These are phyloP conservation scores for Henricia sp. DNA, from an alignment of 53 echinoderm and acorn worm species.

Conservation along the genomic window DNA sequence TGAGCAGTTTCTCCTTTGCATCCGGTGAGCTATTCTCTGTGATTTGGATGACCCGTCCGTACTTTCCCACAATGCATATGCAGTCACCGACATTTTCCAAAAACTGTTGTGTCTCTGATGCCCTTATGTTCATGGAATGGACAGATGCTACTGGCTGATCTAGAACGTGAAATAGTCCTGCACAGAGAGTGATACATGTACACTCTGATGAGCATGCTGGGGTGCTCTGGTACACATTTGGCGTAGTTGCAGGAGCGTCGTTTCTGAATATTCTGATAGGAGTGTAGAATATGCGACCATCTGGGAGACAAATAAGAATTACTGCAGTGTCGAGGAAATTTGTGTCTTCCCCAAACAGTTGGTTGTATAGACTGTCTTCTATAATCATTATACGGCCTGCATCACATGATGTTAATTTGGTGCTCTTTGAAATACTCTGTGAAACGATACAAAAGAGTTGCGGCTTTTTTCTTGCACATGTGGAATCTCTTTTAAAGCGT, in stretches of 20 bases:
- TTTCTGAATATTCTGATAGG: conserved; percentile 2
- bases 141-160: conserved; percentile 40
- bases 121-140: background rate
- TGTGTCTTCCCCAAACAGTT: conserved; percentile 51
- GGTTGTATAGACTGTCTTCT: conserved; percentile 49
- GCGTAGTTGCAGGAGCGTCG: too few relatives aligned
- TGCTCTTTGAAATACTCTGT: background rate
- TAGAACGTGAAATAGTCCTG: conserved; percentile 9
- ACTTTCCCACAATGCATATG: conserved; percentile 9
- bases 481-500: background rate
- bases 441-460: conserved; percentile 33
- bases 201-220: background rate
- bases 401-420: background rate
- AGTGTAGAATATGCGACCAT: conserved; percentile 56
- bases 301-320: conserved; percentile 44
- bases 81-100: background rate
- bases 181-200: background rate
- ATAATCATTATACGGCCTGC: conserved; percentile 8
- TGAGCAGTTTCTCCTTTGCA: background rate
- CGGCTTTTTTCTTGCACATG: background rate
- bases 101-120: background rate
- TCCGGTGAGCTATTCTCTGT: background rate
- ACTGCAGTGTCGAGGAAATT: conserved; percentile 37
- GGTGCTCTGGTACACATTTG: background rate
- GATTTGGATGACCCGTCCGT: conserved; percentile 16